Conservation (phyloP, 2,113 vertebrate species). For the Prunella himalayana region DNA sequence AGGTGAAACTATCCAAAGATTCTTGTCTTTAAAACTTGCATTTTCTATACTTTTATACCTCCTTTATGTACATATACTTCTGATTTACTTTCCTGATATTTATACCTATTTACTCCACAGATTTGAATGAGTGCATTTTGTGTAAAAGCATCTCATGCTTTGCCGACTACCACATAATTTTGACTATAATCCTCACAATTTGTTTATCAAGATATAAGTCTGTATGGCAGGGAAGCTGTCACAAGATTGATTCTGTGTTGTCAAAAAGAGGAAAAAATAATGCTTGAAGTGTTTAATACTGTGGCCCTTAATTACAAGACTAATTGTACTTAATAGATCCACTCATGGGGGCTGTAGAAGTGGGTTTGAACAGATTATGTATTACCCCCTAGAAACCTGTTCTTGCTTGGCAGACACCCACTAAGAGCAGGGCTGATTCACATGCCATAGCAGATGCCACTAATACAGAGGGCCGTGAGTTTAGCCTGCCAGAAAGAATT, state of each 20-base stretch:
- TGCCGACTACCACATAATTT: not conserved
- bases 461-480: not conserved
- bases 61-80: not conserved
- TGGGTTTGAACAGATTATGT: not conserved
- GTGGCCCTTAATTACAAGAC: slow-evolving; percentile 12
- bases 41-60: not conserved
- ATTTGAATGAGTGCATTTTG: not conserved
- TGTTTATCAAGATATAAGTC: not conserved
- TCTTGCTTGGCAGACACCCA: not conserved
- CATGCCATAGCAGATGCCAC: slow-evolving; percentile 18
- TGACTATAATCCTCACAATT: not conserved
- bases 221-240: not conserved
- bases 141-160: not conserved
- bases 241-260: slow-evolving; percentile 8
- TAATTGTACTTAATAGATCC: slow-evolving; percentile 29
- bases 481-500: slow-evolving; percentile 33
- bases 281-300: not conserved
- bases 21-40: not conserved
- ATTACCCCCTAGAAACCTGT: not conserved
- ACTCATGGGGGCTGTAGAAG: not conserved
- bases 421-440: not conserved
- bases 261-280: not conserved
- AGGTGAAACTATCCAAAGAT: not conserved
- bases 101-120: not conserved
- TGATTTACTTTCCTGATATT: not conserved